Percentiles rank a stretch among this genome's conserved stretches.
These are phyloP conservation scores for Chanos chanos DNA, from an alignment of 2,797 vertebrate genomes.

Conservation along the genomic window DNA sequence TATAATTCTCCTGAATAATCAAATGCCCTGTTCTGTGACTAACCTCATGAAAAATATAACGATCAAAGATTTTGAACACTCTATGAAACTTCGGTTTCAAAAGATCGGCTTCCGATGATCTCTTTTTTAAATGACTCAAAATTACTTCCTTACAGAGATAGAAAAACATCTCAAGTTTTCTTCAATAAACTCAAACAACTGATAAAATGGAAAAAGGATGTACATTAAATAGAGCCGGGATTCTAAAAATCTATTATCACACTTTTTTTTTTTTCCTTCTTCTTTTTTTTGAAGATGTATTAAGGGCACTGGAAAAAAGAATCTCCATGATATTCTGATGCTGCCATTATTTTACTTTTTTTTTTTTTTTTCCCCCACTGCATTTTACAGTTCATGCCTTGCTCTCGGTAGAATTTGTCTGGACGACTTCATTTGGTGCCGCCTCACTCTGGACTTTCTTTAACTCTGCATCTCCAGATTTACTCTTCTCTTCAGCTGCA, in stretches of 20 bases:
- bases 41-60: conserved; percentile 40
- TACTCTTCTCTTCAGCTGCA: conserved; percentile 79
- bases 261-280: too few relatives aligned
- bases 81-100: too few relatives aligned
- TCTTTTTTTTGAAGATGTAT: too few relatives aligned
- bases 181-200: conserved; percentile 7
- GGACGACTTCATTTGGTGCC: conserved; percentile 85
- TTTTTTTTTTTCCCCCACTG: conserved; percentile 38
- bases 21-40: conserved; percentile 42
- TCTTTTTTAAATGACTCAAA: conserved; percentile 18
- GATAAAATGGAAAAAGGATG: conserved; percentile 12
- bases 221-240: conserved; percentile 21
- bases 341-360: conserved; percentile 68
- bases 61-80: conserved; percentile 46
- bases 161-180: conserved; percentile 3
- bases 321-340: conserved; percentile 63
- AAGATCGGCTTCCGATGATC: too few relatives aligned
- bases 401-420: conserved; percentile 83
- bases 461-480: conserved; percentile 73
- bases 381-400: conserved; percentile 83
- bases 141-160: conserved; percentile 11
- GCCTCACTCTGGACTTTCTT: conserved; percentile 78
- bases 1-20: conserved; percentile 56
- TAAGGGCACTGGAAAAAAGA: conserved; percentile 90
- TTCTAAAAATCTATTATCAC: too few relatives aligned